phyloP scores from a whole-genome alignment of 2,888 invertebrate genomes.

The Pseudoips prasinana region DNA sequence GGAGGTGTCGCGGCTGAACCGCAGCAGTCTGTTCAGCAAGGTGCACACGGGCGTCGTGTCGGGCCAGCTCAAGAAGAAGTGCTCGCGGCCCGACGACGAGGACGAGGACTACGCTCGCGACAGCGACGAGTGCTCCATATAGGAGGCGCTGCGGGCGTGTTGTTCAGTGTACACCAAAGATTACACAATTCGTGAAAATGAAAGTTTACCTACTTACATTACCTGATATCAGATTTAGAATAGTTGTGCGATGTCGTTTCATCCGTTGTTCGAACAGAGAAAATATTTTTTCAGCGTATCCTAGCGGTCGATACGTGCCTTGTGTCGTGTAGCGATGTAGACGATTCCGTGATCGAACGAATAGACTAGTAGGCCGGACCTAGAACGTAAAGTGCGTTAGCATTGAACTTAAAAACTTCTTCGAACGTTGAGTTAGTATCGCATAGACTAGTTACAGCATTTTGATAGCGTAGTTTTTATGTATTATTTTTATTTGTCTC shows the following conservation, averaged over 20 bases:
- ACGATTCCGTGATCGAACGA: constrained; percentile 32
- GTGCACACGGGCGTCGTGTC: constrained; percentile 72
- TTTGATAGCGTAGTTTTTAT: constrained; percentile 59
- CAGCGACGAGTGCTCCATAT: constrained; percentile 85
- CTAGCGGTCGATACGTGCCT: constrained; percentile 69
- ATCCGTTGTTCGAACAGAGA: constrained; percentile 56
- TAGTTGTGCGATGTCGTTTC: constrained; percentile 38
- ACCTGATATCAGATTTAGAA: constrained; percentile 35
- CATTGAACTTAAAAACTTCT: constrained; percentile 32
- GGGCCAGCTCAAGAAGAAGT: constrained; percentile 55
- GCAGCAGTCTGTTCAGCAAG: constrained; percentile 68
- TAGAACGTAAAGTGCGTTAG: constrained; percentile 35
- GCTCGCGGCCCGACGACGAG: constrained; percentile 59
- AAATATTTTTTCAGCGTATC: constrained; percentile 76
- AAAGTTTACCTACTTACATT: constrained; percentile 27
- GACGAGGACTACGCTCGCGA: constrained; percentile 80
- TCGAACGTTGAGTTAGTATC: constrained; percentile 43
- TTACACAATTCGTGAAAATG: constrained; percentile 39
- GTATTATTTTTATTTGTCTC: constrained; percentile 52
- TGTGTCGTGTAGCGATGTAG: constrained; percentile 55
- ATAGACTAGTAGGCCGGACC: constrained; percentile 28
- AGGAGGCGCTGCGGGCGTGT: constrained; percentile 43
- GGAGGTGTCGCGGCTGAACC: constrained; percentile 57
- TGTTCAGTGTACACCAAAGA: constrained; percentile 68
- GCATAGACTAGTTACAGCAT: constrained; percentile 68